Conservation (phyloP, 2,797 vertebrate species). For the Ibycter americanus region DNA sequence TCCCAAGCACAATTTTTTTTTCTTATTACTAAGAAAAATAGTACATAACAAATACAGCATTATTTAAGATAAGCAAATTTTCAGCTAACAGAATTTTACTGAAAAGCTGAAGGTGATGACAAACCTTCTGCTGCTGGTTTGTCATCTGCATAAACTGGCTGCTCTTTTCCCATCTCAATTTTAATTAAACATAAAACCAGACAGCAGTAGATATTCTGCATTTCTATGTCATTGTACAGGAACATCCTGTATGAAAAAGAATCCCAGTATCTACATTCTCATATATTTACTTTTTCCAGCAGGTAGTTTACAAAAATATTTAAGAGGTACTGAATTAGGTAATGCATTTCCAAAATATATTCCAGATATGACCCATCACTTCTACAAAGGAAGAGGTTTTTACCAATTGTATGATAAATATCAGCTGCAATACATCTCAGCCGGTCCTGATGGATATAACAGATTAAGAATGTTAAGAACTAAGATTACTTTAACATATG, state of each 20-base stretch:
- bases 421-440: not conserved
- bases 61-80: not conserved
- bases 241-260: not conserved
- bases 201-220: not conserved
- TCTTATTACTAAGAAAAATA: not conserved
- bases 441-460: not conserved
- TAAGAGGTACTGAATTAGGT: not conserved
- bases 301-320: not conserved
- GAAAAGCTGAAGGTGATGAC: not conserved
- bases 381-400: not conserved
- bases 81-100: not conserved
- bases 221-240: not conserved
- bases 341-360: not conserved
- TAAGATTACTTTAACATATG: not conserved
- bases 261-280: not conserved
- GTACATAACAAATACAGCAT: not conserved
- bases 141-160: too few species aligned
- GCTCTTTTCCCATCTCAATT: not conserved
- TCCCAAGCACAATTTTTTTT: not conserved
- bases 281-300: not conserved
- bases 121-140: too few species aligned
- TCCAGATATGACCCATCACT: not conserved
- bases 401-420: not conserved
- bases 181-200: not conserved
- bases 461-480: not conserved